Evolutionary conservation across 2,113 vertebrate genomes (phyloP).

Genomic region (Ariopsis seemanni): DNA sequence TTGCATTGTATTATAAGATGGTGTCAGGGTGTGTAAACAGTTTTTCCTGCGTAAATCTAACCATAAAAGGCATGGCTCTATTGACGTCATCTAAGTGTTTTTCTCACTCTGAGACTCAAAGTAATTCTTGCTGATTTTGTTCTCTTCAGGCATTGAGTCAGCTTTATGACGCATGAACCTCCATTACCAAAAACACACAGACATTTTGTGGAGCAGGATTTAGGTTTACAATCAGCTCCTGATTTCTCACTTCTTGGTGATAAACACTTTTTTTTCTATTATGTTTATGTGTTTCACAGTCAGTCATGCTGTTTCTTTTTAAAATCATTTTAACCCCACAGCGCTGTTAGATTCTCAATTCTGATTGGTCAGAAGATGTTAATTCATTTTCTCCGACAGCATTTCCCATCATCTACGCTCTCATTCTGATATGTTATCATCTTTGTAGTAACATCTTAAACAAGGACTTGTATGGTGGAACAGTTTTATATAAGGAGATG

Average conservation of each 20-base stretch:
- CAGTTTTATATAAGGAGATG: not conserved
- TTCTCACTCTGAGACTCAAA: not conserved
- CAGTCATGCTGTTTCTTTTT: not conserved
- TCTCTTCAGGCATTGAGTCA: constrained; percentile 17
- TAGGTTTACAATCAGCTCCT: not conserved
- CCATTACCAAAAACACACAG: constrained; percentile 18
- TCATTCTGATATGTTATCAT: too few species aligned
- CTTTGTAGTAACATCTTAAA: not conserved
- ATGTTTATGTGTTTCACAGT: not conserved
- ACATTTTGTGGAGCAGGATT: constrained; percentile 8
- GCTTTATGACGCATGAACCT: not conserved
- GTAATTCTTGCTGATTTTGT: constrained; percentile 8
- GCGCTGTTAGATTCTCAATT: not conserved
- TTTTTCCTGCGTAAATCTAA: constrained; percentile 39
- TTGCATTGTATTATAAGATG: not conserved
- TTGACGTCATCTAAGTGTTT: not conserved
- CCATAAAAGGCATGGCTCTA: constrained; percentile 38
- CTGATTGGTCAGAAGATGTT: not conserved
- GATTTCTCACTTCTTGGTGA: not conserved
- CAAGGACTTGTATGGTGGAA: not conserved
- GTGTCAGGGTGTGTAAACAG: not conserved
- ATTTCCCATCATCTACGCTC: too few species aligned
- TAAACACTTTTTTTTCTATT: not conserved
- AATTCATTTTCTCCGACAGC: not conserved
- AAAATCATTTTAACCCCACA: not conserved